Conservation (phyloP, 2,888 invertebrate species). For the Epinotia brunnichana region DNA sequence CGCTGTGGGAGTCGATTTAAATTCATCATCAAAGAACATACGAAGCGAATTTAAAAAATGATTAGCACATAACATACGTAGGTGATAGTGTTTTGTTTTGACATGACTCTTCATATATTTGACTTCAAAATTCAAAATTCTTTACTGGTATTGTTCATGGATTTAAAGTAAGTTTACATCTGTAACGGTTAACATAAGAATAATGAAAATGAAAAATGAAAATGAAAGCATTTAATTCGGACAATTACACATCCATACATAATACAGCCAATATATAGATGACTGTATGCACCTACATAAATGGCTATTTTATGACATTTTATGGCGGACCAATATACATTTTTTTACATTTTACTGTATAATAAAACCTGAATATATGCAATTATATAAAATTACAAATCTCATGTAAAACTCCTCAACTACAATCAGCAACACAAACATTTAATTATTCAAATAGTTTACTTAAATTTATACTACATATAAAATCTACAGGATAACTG, state of each 20-base stretch:
- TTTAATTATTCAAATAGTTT: constrained; percentile 19
- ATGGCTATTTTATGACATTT: neutral
- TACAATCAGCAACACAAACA: constrained; percentile 23
- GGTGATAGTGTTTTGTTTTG: neutral
- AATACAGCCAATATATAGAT: neutral
- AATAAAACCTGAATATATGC: constrained; percentile 12
- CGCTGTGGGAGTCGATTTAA: neutral
- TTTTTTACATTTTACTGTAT: neutral
- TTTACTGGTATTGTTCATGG: no score
- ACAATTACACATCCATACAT: no score
- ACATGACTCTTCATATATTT: neutral
- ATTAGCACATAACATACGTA: neutral
- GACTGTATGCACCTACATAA: neutral
- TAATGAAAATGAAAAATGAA: no score
- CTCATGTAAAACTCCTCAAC: constrained; percentile 1
- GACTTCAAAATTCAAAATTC: neutral
- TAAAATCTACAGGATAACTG: constrained; percentile 12
- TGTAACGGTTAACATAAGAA: neutral
- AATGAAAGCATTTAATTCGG: no score
- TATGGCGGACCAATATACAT: neutral
- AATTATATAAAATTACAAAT: constrained; percentile 32
- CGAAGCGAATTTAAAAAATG: neutral
- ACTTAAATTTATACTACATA: constrained; percentile 26
- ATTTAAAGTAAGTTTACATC: neutral
- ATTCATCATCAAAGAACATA: neutral